These are phyloP conservation scores for Hydrolagus colliei DNA, from an alignment of 2,797 vertebrate genomes.

Conservation along the genomic window DNA sequence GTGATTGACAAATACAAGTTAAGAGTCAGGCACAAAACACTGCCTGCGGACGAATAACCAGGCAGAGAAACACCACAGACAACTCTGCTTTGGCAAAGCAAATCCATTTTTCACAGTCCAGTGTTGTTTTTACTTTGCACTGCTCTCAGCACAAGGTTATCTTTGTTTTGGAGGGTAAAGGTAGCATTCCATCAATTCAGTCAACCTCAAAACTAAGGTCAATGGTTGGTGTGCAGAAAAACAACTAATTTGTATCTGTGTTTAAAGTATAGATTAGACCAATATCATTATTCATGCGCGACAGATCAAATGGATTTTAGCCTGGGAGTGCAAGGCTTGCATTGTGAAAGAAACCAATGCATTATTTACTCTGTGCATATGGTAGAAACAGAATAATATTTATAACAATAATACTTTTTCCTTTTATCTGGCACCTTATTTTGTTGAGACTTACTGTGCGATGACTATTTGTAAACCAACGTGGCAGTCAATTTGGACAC, in stretches of 20 bases:
- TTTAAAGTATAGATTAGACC: background rate
- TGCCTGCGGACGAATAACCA: background rate
- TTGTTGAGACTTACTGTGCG: no score
- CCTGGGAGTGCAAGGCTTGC: background rate
- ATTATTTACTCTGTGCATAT: no score
- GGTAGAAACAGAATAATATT: no score
- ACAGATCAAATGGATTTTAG: background rate
- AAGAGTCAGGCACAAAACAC: no score
- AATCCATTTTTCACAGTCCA: slow-evolving; percentile 7
- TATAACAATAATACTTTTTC: no score
- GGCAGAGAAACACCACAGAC: background rate
- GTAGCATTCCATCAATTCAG: slow-evolving; percentile 3
- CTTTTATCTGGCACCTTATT: no score
- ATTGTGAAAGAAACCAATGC: background rate
- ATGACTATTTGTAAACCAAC: no score
- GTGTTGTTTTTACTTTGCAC: background rate
- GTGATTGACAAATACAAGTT: no score
- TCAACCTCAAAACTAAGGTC: slow-evolving; percentile 3
- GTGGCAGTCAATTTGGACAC: no score
- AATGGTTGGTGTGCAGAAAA: background rate
- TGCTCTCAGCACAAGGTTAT: slow-evolving; percentile 10
- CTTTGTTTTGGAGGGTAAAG: background rate
- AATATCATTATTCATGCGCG: background rate
- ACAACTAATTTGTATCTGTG: background rate
- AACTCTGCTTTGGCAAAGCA: no score